Evolutionary conservation across 2,888 invertebrate genomes (phyloP).

Genomic region (Drosophila kokeensis): DNA sequence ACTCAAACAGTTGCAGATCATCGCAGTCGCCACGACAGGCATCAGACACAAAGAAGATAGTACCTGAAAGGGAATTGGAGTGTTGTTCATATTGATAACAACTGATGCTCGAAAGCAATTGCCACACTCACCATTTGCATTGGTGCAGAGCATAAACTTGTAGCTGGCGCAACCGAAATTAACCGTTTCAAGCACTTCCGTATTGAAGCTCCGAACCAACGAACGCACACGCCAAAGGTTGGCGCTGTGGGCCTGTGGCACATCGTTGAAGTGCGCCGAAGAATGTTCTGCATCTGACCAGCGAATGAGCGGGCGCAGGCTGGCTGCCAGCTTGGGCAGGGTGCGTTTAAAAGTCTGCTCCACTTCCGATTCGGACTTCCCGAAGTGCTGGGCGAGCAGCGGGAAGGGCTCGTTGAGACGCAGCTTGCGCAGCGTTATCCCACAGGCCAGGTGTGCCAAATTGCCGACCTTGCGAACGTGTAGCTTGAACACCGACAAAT

Average conservation of each 20-base stretch:
- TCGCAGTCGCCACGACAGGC: conserved; percentile 83
- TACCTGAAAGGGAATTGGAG: conserved; percentile 48
- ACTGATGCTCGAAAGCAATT: background rate
- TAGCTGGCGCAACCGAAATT: conserved; percentile 82
- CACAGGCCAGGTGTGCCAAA: conserved; percentile 79
- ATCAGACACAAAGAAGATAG: conserved; percentile 83
- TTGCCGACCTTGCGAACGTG: conserved; percentile 79
- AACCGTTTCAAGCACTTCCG: conserved; percentile 78
- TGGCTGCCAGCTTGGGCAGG: conserved; percentile 78
- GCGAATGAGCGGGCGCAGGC: conserved; percentile 80
- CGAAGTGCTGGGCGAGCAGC: conserved; percentile 82
- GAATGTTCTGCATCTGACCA: conserved; percentile 84
- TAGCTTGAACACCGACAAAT: conserved; percentile 80
- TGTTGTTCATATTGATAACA: background rate
- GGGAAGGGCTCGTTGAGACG: conserved; percentile 83
- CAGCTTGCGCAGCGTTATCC: conserved; percentile 82
- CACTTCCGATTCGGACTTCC: conserved; percentile 78
- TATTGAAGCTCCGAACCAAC: conserved; percentile 84
- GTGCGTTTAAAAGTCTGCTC: conserved; percentile 82
- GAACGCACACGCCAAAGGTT: conserved; percentile 84
- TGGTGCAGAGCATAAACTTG: conserved; percentile 83
- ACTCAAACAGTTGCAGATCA: conserved; percentile 83
- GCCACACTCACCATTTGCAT: conserved; percentile 76
- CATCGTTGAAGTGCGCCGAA: conserved; percentile 82
- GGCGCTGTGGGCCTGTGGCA: conserved; percentile 69